Evolutionary conservation across 2,113 vertebrate genomes (phyloP).

Genomic region (Otus sunia): DNA sequence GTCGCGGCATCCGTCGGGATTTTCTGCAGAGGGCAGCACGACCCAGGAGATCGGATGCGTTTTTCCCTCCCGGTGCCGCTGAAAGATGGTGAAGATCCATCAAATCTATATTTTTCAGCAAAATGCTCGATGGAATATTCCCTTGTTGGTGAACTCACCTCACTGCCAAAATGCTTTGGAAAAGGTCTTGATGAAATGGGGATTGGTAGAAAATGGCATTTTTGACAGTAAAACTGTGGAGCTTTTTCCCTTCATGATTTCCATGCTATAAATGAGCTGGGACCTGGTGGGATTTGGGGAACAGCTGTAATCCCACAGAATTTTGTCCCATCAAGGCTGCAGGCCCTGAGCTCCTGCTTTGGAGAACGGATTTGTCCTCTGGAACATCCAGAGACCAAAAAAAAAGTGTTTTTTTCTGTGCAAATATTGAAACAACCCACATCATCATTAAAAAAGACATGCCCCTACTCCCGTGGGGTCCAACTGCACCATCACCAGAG

Average conservation of each 20-base stretch:
- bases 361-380: accelerated
- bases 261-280: background rate
- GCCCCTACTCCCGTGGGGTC: accelerated
- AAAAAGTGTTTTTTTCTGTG: background rate
- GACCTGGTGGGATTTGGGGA: background rate
- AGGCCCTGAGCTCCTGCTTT: background rate
- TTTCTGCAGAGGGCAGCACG: conserved; percentile 45
- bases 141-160: background rate
- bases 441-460: background rate
- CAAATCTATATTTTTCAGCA: background rate
- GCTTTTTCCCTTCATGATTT: background rate
- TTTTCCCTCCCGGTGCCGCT: background rate
- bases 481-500: background rate
- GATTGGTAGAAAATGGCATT: background rate
- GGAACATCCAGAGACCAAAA: background rate
- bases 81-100: background rate
- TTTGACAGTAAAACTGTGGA: background rate
- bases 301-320: too few relatives aligned
- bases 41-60: background rate
- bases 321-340: background rate
- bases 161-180: background rate
- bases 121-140: background rate
- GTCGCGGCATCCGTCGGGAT: background rate
- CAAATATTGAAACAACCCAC: background rate
- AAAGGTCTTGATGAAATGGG: background rate